phyloP scores from a whole-genome alignment of 2,113 vertebrate genomes.

The Sakesphorus luctuosus region DNA sequence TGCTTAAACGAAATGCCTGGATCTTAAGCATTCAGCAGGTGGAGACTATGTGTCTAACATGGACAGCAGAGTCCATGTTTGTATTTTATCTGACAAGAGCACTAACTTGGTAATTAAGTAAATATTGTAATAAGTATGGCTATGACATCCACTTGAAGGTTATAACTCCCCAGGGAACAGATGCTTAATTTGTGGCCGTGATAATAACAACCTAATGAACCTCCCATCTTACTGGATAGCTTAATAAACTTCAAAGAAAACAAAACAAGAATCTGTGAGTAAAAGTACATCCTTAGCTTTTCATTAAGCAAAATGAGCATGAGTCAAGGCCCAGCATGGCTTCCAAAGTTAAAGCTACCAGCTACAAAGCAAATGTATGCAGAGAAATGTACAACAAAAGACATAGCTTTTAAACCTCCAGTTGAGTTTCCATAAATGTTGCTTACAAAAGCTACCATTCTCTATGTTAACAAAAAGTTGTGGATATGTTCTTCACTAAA shows the following conservation, averaged over 20 bases:
- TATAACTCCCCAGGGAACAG: constrained; percentile 88
- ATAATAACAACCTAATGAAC: constrained; percentile 93
- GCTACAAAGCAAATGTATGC: constrained; percentile 94
- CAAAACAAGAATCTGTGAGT: constrained; percentile 84
- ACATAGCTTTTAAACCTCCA: constrained; percentile 90
- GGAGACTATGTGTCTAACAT: background rate
- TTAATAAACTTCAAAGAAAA: constrained; percentile 93
- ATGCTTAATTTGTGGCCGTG: constrained; percentile 85
- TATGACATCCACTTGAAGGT: constrained; percentile 78
- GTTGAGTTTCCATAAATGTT: constrained; percentile 95
- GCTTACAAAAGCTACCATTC: constrained; percentile 91
- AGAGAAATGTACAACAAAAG: constrained; percentile 99
- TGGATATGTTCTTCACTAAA: constrained; percentile 97
- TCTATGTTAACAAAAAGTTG: constrained; percentile 94
- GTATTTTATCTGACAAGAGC: constrained; percentile 64
- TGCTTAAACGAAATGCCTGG: background rate
- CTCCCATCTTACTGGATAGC: constrained; percentile 83
- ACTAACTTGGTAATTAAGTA: constrained; percentile 81
- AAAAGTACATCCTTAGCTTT: constrained; percentile 88
- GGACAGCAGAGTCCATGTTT: constrained; percentile 40
- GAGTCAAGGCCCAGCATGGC: constrained; percentile 88
- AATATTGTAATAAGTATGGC: constrained; percentile 90
- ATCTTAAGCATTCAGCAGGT: background rate
- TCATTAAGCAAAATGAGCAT: constrained; percentile 87
- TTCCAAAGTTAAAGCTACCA: constrained; percentile 86